Evolutionary conservation across 2,113 vertebrate genomes (phyloP), one percentile per base, ranked within the genome.

Genomic region (Hippoglossus stenolepis): DNA sequence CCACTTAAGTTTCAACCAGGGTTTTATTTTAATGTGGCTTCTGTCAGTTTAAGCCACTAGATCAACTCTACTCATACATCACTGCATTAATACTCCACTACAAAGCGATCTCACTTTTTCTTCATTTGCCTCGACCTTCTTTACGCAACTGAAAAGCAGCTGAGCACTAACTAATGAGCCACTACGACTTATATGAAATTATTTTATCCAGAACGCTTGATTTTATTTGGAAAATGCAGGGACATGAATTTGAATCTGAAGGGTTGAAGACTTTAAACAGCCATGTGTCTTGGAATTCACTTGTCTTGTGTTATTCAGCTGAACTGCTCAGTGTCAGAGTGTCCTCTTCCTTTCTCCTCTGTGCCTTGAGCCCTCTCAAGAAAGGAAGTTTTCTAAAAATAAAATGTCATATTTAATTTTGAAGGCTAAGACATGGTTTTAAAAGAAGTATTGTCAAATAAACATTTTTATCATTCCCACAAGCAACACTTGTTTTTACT

Each of bases 331-430:
- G 12, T 54, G 24, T 61, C 26, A 11, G 38, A 66, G 8, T 35
- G 20, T 71, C 45, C 13, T 43, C 18, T 51, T 78, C 49, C 17
- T 53, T 63, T 59, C 86, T 78, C 77, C 74, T 73, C 83, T 74
- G 90, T 93, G 90, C 90, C 91, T 91, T 91, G 75, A 66, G 80
- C 79, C 65, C 68, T 71, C 59, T 81, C 61, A 64, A 65, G 1
- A 28, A 24, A 35, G 23, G 67, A 75, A 59, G 47, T 70, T 72
- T 78, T 24, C 47, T 45, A 43, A 40, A 38, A 31, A 13, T 35
- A 24, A 59, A 75, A 62, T 26, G 43, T 35, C 58, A 28, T 24
- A 68, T 74, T 65, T 75, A 75, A 28, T 73, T 72, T 79, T 53
- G 51, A 72, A 69, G 38, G 73, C 71, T 64, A 78, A 69, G 68